Conservation (phyloP, 2,888 invertebrate genomes). For the Hyposoter dolosus region DNA sequence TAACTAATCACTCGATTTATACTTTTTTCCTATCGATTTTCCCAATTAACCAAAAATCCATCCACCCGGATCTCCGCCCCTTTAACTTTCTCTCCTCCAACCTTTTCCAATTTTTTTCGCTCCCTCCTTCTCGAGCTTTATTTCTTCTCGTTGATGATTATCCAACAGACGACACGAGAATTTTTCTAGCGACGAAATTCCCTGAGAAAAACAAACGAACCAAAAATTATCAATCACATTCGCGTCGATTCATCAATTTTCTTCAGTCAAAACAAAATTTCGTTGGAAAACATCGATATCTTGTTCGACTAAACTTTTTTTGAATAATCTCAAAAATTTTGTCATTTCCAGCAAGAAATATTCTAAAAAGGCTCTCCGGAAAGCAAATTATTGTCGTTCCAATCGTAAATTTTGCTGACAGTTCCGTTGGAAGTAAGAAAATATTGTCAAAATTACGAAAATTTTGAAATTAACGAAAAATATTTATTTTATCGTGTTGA, state of each 20-base stretch:
- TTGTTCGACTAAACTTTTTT: no score
- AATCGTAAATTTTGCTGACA: no score
- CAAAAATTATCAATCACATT: not conserved
- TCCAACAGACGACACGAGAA: constrained; percentile 52
- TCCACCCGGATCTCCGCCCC: constrained; percentile 69
- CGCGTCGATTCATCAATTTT: not conserved
- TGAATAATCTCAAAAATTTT: no score
- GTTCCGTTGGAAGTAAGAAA: no score
- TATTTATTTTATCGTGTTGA: no score
- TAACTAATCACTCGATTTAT: not conserved
- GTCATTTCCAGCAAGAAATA: no score
- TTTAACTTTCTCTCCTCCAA: not conserved
- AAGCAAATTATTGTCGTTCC: no score
- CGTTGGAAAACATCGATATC: no score
- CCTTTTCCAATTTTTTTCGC: not conserved
- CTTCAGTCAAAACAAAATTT: not conserved
- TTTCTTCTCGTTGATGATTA: constrained; percentile 9
- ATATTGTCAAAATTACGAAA: no score
- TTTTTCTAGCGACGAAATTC: constrained; percentile 22
- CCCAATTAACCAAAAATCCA: constrained; percentile 65
- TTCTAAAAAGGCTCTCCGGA: no score
- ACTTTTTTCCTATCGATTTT: constrained; percentile 35
- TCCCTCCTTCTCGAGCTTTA: constrained; percentile 31
- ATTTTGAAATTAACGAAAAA: no score
- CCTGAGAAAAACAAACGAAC: constrained; percentile 10